Conservation (phyloP, 1,140 invertebrate species). For the Cydia splendana region DNA sequence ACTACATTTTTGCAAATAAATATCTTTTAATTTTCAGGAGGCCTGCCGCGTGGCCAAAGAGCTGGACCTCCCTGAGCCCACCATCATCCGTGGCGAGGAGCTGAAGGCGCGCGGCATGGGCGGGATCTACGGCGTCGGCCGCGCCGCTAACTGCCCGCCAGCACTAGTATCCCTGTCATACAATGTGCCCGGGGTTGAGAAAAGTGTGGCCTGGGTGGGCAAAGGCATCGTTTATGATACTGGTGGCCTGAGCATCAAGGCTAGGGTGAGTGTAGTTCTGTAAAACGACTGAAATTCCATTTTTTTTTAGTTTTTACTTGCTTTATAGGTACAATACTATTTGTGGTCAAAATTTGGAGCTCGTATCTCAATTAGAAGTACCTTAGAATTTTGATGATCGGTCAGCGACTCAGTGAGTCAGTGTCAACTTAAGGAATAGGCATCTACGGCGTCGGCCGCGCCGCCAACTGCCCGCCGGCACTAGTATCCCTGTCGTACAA, state of each 20-base stretch:
- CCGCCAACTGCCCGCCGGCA: too few species aligned
- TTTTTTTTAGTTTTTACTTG: too few species aligned
- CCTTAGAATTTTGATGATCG: neutral
- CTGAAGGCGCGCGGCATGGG: constrained; percentile 87
- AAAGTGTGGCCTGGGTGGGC: constrained; percentile 91
- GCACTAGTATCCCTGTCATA: constrained; percentile 90
- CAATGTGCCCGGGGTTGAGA: constrained; percentile 82
- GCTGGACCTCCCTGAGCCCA: constrained; percentile 82
- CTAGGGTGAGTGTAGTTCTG: too few species aligned
- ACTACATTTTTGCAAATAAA: too few species aligned
- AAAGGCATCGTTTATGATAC: constrained; percentile 97
- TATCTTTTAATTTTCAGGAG: constrained; percentile 80
- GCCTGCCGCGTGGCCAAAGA: constrained; percentile 83
- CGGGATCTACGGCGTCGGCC: constrained; percentile 93
- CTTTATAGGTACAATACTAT: too few species aligned
- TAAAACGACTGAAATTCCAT: too few species aligned
- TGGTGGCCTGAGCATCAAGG: constrained; percentile 94
- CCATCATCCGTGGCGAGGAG: constrained; percentile 89
- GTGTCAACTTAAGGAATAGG: too few species aligned
- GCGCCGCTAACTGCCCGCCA: constrained; percentile 85
- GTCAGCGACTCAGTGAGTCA: too few species aligned
- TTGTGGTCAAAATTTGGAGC: too few species aligned
- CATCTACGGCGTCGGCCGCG: too few species aligned
- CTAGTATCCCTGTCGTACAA: too few species aligned
- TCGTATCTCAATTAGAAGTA: neutral